Evolutionary conservation across 2,888 invertebrate species (phyloP).

Genomic region (Melanostoma mellinum): DNA sequence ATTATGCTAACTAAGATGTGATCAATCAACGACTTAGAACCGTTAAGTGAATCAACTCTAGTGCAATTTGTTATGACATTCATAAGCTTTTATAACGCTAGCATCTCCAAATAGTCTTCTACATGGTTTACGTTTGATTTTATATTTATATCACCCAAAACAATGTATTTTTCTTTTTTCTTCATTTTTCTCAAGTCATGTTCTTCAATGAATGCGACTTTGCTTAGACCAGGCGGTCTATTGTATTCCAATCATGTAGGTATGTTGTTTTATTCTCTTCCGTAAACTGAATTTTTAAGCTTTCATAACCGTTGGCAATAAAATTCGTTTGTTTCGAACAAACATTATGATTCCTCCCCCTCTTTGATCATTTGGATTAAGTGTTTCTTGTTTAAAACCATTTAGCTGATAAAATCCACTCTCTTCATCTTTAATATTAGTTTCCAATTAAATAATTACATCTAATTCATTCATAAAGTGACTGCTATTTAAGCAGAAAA

Average conservation of each 20-base stretch:
- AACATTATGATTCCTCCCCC: neutral
- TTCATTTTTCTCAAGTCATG: neutral
- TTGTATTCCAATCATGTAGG: neutral
- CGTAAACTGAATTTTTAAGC: too few species aligned
- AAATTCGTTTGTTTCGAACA: neutral
- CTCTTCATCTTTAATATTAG: slow-evolving; percentile 1
- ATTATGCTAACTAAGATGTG: too few species aligned
- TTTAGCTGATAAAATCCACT: neutral
- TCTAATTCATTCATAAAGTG: too few species aligned
- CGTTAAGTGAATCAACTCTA: too few species aligned
- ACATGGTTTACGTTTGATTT: neutral
- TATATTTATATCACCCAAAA: neutral
- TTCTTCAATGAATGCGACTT: neutral
- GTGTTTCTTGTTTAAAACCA: neutral
- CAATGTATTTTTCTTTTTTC: neutral
- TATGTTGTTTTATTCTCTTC: neutral
- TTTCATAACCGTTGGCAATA: too few species aligned
- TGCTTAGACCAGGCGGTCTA: slow-evolving; percentile 9
- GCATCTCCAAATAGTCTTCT: too few species aligned
- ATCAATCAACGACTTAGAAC: too few species aligned
- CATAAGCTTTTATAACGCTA: too few species aligned
- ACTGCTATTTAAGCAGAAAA: neutral
- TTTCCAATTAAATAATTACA: neutral
- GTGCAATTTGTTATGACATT: too few species aligned
- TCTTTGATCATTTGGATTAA: neutral